Conservation (phyloP, 2,797 vertebrate genomes). For the Spinus olivaceus region DNA sequence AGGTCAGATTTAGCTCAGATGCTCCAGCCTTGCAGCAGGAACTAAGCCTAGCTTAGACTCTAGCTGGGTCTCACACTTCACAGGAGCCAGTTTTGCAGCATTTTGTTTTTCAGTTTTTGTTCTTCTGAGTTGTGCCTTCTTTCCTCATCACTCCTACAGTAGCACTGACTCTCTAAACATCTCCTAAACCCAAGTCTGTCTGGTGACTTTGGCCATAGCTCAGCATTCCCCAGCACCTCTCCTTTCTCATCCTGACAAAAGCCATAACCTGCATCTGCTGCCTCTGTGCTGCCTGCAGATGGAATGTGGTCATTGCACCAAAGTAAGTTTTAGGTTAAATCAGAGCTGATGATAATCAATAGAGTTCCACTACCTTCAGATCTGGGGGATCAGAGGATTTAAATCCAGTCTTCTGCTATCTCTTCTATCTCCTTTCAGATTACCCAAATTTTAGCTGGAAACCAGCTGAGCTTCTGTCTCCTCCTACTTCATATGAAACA, state of each 20-base stretch:
- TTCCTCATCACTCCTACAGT: neutral
- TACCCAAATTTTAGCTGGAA: neutral
- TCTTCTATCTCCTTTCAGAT: neutral
- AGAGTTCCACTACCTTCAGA: neutral
- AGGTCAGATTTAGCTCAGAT: neutral
- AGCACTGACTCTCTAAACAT: neutral
- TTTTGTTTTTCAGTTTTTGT: neutral
- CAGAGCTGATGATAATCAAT: neutral
- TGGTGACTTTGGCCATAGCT: neutral
- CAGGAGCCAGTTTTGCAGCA: neutral
- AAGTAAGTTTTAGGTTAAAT: neutral
- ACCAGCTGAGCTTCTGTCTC: neutral
- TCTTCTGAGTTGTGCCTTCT: neutral
- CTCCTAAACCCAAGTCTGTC: neutral
- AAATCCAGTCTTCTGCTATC: neutral
- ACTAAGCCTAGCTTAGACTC: neutral
- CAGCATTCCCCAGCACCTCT: neutral
- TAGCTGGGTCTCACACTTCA: neutral
- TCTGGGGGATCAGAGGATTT: neutral
- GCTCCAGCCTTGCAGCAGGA: neutral
- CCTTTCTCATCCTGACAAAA: neutral
- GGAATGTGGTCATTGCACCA: neutral
- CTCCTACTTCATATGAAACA: neutral
- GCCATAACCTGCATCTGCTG: neutral
- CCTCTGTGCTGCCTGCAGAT: neutral